Conservation (phyloP, 2,888 invertebrate species). For the Petrolisthes manimaculis region DNA sequence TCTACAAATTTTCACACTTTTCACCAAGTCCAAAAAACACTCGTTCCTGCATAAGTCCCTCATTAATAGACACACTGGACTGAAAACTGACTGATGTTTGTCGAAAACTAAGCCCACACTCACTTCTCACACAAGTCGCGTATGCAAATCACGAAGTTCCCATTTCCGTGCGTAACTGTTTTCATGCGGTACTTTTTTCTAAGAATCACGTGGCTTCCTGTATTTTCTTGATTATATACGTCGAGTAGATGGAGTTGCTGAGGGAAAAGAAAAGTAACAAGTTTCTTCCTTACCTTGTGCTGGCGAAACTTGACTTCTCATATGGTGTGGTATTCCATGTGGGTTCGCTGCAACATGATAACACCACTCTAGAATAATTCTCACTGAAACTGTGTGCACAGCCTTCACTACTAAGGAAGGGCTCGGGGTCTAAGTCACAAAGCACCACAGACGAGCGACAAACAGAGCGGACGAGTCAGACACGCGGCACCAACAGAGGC, state of each 20-base stretch:
- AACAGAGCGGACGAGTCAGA: slow-evolving; percentile 17
- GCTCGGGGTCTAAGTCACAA: slow-evolving; percentile 45
- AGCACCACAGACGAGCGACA: slow-evolving; percentile 31
- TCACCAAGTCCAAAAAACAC: no score
- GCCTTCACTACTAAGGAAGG: slow-evolving; percentile 21
- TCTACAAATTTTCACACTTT: background rate
- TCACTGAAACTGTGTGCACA: slow-evolving; percentile 21
- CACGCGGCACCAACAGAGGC: slow-evolving; percentile 33
- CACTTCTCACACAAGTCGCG: background rate
- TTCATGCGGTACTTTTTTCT: background rate
- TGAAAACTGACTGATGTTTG: no score
- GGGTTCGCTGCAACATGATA: slow-evolving; percentile 3
- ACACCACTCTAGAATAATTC: background rate
- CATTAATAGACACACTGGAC: no score
- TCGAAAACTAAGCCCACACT: no score
- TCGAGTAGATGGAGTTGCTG: background rate
- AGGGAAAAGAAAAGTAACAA: background rate
- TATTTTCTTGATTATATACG: background rate
- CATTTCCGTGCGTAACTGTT: slow-evolving; percentile 12
- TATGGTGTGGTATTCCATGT: slow-evolving; percentile 43
- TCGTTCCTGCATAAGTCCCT: no score
- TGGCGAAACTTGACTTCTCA: background rate
- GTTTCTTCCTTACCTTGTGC: slow-evolving; percentile 42
- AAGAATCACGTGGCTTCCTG: background rate
- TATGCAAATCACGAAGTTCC: slow-evolving; percentile 15